Conservation (phyloP, 2,888 invertebrate species). For the Brachyopa scutellaris region DNA sequence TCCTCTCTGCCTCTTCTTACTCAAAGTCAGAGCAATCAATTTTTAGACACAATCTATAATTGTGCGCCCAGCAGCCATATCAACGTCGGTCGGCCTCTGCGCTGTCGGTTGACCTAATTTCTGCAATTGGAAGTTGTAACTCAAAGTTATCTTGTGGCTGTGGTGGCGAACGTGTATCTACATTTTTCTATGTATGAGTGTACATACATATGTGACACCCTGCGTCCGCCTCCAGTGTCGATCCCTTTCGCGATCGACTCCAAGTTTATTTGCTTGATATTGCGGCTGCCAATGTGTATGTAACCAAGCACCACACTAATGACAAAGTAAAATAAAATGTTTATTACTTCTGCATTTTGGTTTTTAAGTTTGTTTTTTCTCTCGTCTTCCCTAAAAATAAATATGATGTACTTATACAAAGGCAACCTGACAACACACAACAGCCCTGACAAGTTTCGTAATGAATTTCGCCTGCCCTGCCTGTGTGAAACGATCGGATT, state of each 20-base stretch:
- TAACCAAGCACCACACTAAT: slow-evolving; percentile 58
- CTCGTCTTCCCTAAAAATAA: slow-evolving; percentile 60
- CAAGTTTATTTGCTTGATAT: slow-evolving; percentile 65
- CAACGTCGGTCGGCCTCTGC: slow-evolving; percentile 52
- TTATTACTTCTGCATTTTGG: slow-evolving; percentile 58
- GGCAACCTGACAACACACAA: slow-evolving; percentile 55
- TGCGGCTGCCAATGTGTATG: slow-evolving; percentile 40
- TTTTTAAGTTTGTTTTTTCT: slow-evolving; percentile 19
- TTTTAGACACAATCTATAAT: slow-evolving; percentile 61
- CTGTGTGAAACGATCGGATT: slow-evolving; percentile 50
- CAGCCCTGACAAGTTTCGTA: slow-evolving; percentile 69
- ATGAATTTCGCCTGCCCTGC: slow-evolving; percentile 54
- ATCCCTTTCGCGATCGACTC: slow-evolving; percentile 39
- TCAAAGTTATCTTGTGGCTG: slow-evolving; percentile 44
- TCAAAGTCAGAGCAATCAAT: slow-evolving; percentile 58
- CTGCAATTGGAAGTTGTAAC: slow-evolving; percentile 73
- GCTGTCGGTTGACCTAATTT: slow-evolving; percentile 80
- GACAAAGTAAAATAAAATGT: slow-evolving; percentile 69
- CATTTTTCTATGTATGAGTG: not conserved
- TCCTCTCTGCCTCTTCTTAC: not conserved
- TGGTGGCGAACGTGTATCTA: slow-evolving; percentile 9
- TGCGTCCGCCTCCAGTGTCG: slow-evolving; percentile 26
- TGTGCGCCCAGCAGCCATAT: slow-evolving; percentile 60
- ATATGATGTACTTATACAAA: slow-evolving; percentile 62
- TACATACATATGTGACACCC: slow-evolving; percentile 17